Base-by-base conservation (phyloP, 2,113 vertebrate species). In the Noctilio leporinus region DNA sequence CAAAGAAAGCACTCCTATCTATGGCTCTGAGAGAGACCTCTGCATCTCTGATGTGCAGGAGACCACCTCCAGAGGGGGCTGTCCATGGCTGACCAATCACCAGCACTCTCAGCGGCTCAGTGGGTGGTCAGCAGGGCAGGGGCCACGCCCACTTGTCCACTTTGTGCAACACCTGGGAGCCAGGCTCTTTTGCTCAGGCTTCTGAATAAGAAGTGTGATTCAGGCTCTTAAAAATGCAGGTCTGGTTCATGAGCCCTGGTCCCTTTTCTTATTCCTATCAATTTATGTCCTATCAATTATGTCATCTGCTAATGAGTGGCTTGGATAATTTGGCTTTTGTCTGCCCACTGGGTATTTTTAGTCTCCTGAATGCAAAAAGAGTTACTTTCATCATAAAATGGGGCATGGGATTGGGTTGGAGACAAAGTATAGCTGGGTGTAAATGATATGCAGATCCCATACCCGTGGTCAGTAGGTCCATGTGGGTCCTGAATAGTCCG, bases 301-400 rank as follows among this genome's bases (percentile, higher is more conserved):
- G 35, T 24, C 7, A 62, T 73, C 40, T 78, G 33, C 22, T 82
- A 84, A 55, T 38, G 2, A 72, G 6, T 51, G 38, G 15, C 10
- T 30, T 75, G 28, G 73, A 55, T 43, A 57, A 53, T 69, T 30
- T 83, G 82, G 4, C 1, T 9, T 78, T 35, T 28, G 15, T 3
- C 24, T 89, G 70, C 14, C 43, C 45, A 40, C 30, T 51, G 35
- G 70, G 40, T 89, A 55, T 30, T 92, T 90, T 96, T 26, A 93
- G 45, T 30, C 53, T 76, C 4, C 19, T 17, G 5, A 45, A 85
- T 62, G 45, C 22, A 83, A 76, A 65, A 76, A 67, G 4, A 9
- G 93, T 95, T 73, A 86, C n/a, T 86, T 89, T 94, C 55, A 86
- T 89, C 53, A 47, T 89, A 89, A 83, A 85, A 69, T 47, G 69